These are phyloP conservation scores for Podilymbus podiceps DNA, from an alignment of 2,113 vertebrate genomes.

Conservation along the genomic window DNA sequence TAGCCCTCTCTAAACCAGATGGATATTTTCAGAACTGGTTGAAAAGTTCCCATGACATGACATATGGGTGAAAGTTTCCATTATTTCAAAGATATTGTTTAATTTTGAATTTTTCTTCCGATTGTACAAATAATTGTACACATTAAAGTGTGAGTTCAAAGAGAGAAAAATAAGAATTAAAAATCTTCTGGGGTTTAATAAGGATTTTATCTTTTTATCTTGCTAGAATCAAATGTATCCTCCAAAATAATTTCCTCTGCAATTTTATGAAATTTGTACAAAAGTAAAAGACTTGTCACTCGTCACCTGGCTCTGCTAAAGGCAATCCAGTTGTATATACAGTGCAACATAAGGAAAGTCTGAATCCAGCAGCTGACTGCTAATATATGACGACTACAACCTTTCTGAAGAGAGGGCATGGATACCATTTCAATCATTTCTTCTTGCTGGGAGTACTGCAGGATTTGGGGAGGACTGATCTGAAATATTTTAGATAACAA, in stretches of 20 bases:
- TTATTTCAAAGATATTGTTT: not conserved
- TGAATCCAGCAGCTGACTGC: not conserved
- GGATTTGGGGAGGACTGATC: not conserved
- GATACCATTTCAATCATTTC: not conserved
- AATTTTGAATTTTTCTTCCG: not conserved
- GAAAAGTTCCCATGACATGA: not conserved
- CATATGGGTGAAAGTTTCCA: not conserved
- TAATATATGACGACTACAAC: not conserved
- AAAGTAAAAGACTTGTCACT: not conserved
- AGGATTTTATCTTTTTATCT: not conserved
- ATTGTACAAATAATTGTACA: fast-evolving
- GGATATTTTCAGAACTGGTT: not conserved
- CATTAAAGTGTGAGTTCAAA: not conserved
- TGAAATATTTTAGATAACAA: not conserved
- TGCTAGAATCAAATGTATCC: not conserved
- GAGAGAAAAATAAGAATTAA: not conserved
- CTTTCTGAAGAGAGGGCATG: not conserved
- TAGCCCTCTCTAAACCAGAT: not conserved
- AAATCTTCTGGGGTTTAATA: not conserved
- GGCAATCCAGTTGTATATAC: not conserved
- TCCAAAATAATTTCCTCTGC: not conserved
- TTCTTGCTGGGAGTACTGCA: not conserved
- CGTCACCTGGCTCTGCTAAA: not conserved
- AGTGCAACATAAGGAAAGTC: not conserved
- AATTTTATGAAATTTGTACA: not conserved